A percentile compares a stretch with the other conserved stretches of the same genome.
Conservation (phyloP, 2,113 vertebrate species). For the Myxocyprinus asiaticus region DNA sequence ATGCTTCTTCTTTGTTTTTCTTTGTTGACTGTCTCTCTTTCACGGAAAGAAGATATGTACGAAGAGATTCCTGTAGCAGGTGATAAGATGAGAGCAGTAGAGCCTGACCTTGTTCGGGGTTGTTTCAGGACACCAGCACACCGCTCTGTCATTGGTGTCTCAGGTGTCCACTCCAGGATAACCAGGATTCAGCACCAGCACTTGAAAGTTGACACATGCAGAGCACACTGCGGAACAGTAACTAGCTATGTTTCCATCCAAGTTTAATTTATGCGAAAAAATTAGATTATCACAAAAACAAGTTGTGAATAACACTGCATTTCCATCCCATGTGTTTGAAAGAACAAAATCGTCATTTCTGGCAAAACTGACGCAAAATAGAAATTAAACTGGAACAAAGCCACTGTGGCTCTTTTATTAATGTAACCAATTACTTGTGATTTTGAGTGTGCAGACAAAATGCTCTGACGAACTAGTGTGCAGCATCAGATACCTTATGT, state of each 20-base stretch:
- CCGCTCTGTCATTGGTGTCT: slow-evolving; percentile 37
- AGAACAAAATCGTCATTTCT: too few species aligned
- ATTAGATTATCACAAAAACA: too few species aligned
- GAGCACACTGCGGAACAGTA: not conserved
- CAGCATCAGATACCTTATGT: too few species aligned
- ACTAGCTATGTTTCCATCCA: not conserved
- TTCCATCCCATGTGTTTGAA: too few species aligned
- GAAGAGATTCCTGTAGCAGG: slow-evolving; percentile 20
- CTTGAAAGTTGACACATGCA: slow-evolving; percentile 43
- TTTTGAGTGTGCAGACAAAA: too few species aligned
- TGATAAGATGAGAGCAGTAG: slow-evolving; percentile 45
- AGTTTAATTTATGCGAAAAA: not conserved
- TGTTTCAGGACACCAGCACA: slow-evolving; percentile 46
- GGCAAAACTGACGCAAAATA: too few species aligned
- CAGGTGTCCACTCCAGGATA: slow-evolving; percentile 32
- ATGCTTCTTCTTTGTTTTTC: not conserved
- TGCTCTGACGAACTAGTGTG: too few species aligned
- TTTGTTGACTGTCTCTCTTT: not conserved
- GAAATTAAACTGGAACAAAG: too few species aligned
- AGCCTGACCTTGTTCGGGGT: slow-evolving; percentile 39
- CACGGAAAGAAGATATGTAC: slow-evolving; percentile 39
- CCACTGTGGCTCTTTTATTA: too few species aligned
- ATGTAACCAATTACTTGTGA: too few species aligned
- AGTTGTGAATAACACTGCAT: too few species aligned
- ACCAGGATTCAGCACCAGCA: slow-evolving; percentile 42